phyloP scores from a whole-genome alignment of 2,113 vertebrate genomes.

The Crypturellus undulatus region DNA sequence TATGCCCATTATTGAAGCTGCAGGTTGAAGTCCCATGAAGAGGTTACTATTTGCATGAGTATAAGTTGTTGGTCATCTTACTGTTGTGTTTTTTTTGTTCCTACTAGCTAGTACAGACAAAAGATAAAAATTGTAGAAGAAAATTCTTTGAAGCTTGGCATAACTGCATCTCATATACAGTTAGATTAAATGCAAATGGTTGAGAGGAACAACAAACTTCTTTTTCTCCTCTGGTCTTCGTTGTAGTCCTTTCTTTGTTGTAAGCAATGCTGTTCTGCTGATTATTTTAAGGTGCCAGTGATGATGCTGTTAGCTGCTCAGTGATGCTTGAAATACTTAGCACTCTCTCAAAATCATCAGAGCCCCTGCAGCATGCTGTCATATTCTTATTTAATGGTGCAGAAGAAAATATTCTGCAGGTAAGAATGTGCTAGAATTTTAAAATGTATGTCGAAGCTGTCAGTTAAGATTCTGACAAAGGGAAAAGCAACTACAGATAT shows the following conservation, averaged over 20 bases:
- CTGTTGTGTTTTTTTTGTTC: neutral
- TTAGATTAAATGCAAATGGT: neutral
- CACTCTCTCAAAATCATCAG: constrained; percentile 85
- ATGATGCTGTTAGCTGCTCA: constrained; percentile 96
- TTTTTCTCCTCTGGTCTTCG: neutral
- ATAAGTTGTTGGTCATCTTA: too few species aligned
- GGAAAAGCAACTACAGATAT: neutral
- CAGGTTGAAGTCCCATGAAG: too few species aligned
- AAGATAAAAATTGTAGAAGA: neutral
- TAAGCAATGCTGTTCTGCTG: neutral
- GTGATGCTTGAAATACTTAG: constrained; percentile 96
- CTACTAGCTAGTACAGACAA: neutral
- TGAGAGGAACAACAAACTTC: neutral
- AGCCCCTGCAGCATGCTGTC: constrained; percentile 88
- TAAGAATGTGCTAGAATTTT: constrained; percentile 62
- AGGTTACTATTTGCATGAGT: too few species aligned
- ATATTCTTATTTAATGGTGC: constrained; percentile 99
- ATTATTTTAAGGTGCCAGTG: constrained; percentile 89
- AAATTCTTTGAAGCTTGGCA: neutral
- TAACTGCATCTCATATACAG: neutral
- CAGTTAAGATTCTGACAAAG: neutral
- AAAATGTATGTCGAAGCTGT: neutral
- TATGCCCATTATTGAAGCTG: neutral
- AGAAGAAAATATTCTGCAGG: constrained; percentile 96
- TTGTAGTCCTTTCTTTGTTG: neutral